These are phyloP conservation scores for Amitus sp. DNA, from an alignment of 2,888 invertebrate genomes.

Conservation along the genomic window DNA sequence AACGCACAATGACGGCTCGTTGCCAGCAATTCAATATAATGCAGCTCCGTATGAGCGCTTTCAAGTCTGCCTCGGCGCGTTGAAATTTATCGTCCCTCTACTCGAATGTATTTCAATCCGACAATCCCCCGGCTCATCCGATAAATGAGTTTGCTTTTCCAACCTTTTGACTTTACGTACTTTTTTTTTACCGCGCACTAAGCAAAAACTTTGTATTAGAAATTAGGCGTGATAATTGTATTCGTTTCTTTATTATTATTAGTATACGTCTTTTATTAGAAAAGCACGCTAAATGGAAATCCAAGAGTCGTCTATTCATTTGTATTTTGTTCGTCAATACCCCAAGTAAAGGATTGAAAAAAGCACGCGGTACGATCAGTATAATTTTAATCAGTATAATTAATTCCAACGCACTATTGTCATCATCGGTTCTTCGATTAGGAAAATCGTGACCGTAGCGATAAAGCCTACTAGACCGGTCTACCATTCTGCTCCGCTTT, in stretches of 20 bases:
- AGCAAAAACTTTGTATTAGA: not conserved
- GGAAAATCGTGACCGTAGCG: not conserved
- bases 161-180: not conserved
- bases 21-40: slow-evolving; percentile 34
- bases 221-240: no score
- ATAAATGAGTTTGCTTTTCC: not conserved
- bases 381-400: no score
- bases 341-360: no score
- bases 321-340: no score
- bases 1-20: slow-evolving; percentile 34
- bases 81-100: slow-evolving; percentile 27
- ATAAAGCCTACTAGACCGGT: not conserved
- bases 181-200: not conserved
- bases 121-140: slow-evolving; percentile 14
- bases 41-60: slow-evolving; percentile 15
- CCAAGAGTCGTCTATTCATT: no score
- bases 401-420: no score
- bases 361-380: no score
- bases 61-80: slow-evolving; percentile 10
- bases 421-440: not conserved
- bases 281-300: no score
- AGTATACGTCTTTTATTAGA: no score
- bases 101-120: slow-evolving; percentile 23
- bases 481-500: slow-evolving; percentile 1
- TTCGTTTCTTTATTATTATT: no score